Evolutionary conservation across 2,888 invertebrate genomes (phyloP).

Genomic region (Megaustenia siamemsis): DNA sequence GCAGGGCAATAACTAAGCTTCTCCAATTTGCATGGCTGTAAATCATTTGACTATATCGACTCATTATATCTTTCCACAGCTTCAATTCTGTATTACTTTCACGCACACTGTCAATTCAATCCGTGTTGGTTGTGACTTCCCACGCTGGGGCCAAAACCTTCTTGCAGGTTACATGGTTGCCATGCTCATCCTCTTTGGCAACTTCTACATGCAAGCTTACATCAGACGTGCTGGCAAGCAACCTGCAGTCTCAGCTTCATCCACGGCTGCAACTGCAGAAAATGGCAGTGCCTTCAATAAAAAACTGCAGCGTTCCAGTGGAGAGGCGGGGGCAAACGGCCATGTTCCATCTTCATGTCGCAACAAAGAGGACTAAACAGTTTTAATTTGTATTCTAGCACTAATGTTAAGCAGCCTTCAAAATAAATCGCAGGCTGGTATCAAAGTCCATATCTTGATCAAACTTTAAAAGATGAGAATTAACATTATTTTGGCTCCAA

Average conservation of each 20-base stretch:
- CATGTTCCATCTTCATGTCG: conserved; percentile 3
- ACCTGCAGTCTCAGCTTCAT: conserved; percentile 30
- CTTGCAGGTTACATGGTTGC: conserved; percentile 89
- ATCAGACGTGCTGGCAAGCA: conserved; percentile 57
- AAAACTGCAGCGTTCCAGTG: conserved; percentile 18
- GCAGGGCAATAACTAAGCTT: too few relatives aligned
- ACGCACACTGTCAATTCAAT: conserved; percentile 90
- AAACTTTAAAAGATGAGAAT: too few relatives aligned
- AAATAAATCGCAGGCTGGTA: neutral
- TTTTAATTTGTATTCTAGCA: neutral
- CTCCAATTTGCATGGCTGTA: too few relatives aligned
- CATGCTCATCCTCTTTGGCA: conserved; percentile 96
- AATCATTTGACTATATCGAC: too few relatives aligned
- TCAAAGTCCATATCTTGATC: neutral
- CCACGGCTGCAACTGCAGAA: neutral
- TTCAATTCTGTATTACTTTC: conserved; percentile 91
- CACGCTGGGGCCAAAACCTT: conserved; percentile 83
- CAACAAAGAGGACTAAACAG: conserved; percentile 37
- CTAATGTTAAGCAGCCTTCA: neutral
- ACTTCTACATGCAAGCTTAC: conserved; percentile 86
- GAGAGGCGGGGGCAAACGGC: conserved; percentile 39
- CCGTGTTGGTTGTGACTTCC: conserved; percentile 90
- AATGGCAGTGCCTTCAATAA: conserved; percentile 45
- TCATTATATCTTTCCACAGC: conserved; percentile 83
- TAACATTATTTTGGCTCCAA: too few relatives aligned